Conservation (phyloP, 1,140 invertebrate species). For the Batillaria attramentaria region DNA sequence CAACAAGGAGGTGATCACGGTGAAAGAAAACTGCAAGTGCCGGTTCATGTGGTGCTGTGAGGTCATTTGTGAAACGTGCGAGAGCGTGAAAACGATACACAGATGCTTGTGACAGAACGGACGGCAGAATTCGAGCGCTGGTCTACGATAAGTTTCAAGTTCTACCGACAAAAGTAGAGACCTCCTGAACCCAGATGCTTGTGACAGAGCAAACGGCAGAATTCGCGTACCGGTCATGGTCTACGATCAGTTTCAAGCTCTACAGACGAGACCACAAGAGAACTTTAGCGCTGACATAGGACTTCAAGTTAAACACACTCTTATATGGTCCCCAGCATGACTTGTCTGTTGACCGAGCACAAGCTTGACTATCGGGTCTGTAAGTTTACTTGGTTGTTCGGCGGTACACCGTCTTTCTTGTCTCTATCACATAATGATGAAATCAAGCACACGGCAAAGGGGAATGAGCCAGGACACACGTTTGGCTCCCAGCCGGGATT, state of each 20-base stretch:
- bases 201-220: neutral
- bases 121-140: neutral
- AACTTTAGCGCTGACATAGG: too few relatives aligned
- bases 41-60: constrained; percentile 67
- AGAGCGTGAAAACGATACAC: constrained; percentile 51
- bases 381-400: too few relatives aligned
- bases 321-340: too few relatives aligned
- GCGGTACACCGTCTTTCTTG: too few relatives aligned
- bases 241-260: neutral
- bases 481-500: too few relatives aligned
- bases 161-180: neutral
- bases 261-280: neutral
- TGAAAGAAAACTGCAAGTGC: constrained; percentile 64
- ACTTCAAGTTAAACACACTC: too few relatives aligned
- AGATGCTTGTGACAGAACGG: constrained; percentile 49
- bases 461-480: too few relatives aligned
- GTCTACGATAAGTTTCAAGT: neutral
- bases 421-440: too few relatives aligned
- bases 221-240: neutral
- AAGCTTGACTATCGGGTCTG: too few relatives aligned
- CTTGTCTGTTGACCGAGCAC: too few relatives aligned
- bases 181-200: neutral
- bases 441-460: too few relatives aligned
- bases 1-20: constrained; percentile 44
- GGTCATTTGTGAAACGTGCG: constrained; percentile 63